These are phyloP conservation scores for Rallus limicola DNA, from an alignment of 2,113 vertebrate species.

Conservation along the genomic window DNA sequence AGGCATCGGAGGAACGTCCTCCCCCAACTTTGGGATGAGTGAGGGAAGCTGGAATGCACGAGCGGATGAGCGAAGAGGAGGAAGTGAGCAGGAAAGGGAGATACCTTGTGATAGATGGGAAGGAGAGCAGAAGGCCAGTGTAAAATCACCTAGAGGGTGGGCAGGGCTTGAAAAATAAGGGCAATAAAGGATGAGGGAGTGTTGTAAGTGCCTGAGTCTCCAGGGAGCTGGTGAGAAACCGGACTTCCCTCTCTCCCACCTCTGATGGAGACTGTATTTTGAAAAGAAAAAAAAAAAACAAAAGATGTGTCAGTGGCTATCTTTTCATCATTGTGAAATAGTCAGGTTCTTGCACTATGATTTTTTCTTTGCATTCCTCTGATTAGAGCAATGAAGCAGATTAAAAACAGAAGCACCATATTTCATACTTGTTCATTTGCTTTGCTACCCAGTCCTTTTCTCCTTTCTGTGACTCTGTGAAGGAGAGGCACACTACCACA, in stretches of 20 bases:
- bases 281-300: not conserved
- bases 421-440: not conserved
- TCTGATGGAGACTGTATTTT: not conserved
- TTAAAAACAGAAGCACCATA: not conserved
- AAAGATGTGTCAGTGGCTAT: not conserved
- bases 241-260: not conserved
- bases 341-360: not conserved
- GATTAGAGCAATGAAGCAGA: not conserved
- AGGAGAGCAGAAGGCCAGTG: not conserved
- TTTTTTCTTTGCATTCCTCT: not conserved
- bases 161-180: slow-evolving; percentile 2
- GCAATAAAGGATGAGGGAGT: slow-evolving; percentile 22
- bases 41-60: slow-evolving; percentile 17
- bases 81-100: not conserved
- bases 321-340: not conserved
- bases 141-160: not conserved
- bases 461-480: not conserved
- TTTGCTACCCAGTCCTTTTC: not conserved
- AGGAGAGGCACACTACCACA: not conserved
- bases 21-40: not conserved
- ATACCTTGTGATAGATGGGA: not conserved
- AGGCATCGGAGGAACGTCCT: not conserved
- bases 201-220: not conserved
- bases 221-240: not conserved
- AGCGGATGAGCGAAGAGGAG: not conserved